Evolutionary conservation across 1,140 invertebrate genomes (phyloP).

Genomic region (Ostrea denselamellosa): DNA sequence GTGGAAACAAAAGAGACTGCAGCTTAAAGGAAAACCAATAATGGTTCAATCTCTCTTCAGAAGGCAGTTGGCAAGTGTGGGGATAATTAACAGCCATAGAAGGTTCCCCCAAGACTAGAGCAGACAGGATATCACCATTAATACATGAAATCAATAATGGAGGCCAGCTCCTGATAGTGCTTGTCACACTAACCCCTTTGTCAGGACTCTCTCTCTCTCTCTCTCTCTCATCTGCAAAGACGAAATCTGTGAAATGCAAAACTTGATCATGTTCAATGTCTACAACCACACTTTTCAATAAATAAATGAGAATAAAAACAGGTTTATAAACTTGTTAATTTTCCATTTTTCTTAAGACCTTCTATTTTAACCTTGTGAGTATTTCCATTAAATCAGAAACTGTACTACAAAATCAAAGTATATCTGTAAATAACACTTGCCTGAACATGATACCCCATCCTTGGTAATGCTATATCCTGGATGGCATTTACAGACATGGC

Average conservation of each 20-base stretch:
- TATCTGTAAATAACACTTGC: slow-evolving; percentile 51
- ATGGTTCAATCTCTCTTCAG: slow-evolving; percentile 24
- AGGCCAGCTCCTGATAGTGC: background rate
- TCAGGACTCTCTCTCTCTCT: slow-evolving; percentile 21
- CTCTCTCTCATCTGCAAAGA: background rate
- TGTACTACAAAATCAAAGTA: background rate
- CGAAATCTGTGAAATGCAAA: background rate
- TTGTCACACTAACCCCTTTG: slow-evolving; percentile 35
- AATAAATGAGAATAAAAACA: too few species aligned
- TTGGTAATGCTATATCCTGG: slow-evolving; percentile 60
- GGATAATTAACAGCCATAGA: slow-evolving; percentile 17
- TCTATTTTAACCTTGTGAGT: too few species aligned
- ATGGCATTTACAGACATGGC: slow-evolving; percentile 64
- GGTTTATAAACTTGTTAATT: too few species aligned
- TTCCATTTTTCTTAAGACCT: too few species aligned
- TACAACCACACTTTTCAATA: too few species aligned
- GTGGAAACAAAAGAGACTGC: slow-evolving; percentile 12
- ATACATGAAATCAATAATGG: slow-evolving; percentile 11
- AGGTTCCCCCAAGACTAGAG: background rate
- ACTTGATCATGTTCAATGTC: too few species aligned
- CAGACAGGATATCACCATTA: slow-evolving; percentile 17
- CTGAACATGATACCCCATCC: slow-evolving; percentile 66
- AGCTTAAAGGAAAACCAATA: slow-evolving; percentile 8
- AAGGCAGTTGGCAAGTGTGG: slow-evolving; percentile 14
- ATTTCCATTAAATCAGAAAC: background rate